Percentiles rank a stretch among this genome's conserved stretches.
These are phyloP conservation scores for Oikopleura albicans DNA, from an alignment of 23 tunicate species.

Conservation along the genomic window DNA sequence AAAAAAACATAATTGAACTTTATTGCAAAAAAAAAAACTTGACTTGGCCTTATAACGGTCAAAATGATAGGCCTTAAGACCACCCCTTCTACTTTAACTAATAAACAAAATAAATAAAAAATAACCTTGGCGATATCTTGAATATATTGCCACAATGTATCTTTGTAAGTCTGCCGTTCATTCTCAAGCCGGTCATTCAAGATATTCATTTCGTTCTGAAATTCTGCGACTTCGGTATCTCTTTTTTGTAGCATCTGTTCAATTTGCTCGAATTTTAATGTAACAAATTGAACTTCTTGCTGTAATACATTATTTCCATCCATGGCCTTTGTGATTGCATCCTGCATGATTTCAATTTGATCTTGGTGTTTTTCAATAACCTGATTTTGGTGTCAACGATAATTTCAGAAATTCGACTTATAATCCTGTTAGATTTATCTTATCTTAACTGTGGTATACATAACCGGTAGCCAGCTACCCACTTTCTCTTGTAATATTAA, in stretches of 20 bases:
- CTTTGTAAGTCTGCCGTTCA: not conserved
- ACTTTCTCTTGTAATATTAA: too few species aligned
- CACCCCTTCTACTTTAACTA: too few species aligned
- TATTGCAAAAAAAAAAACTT: too few species aligned
- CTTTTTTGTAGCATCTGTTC: not conserved
- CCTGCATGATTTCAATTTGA: not conserved
- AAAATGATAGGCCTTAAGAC: too few species aligned
- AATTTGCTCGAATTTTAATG: not conserved
- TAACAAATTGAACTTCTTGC: not conserved
- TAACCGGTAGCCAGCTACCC: too few species aligned
- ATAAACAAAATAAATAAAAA: too few species aligned
- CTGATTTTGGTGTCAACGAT: too few species aligned
- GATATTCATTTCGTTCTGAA: not conserved
- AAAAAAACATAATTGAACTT: too few species aligned
- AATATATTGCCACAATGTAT: not conserved
- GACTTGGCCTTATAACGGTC: too few species aligned
- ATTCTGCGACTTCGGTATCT: not conserved
- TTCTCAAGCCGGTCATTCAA: not conserved
- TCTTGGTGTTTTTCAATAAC: not conserved
- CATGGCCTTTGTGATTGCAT: not conserved
- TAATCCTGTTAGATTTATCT: too few species aligned
- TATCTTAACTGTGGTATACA: too few species aligned
- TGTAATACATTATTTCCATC: not conserved
- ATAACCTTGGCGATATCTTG: not conserved
- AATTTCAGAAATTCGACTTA: too few species aligned